These are phyloP conservation scores for Halisarca cf. caerulea DNA, from an alignment of 37 sponge, comb jelly and placozoan species.

Conservation along the genomic window DNA sequence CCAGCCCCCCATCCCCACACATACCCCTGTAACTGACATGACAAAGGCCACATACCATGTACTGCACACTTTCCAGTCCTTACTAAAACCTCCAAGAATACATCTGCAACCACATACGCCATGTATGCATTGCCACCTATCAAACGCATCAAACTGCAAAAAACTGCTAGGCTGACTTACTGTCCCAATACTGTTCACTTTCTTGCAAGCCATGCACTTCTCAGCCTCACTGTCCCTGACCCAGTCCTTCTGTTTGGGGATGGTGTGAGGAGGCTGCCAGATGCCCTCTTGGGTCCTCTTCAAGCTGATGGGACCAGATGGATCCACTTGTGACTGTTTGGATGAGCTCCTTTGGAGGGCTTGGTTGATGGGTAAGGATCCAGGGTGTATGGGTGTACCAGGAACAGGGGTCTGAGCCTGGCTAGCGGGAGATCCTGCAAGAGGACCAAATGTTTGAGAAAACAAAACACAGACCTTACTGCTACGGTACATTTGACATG, in stretches of 20 bases:
- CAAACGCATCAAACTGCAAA: no score
- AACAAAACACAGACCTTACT: no score
- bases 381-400: not conserved
- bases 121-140: no score
- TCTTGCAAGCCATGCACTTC: constrained; percentile 68
- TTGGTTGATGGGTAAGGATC: not conserved
- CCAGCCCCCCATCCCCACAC: no score
- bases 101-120: no score
- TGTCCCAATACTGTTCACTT: constrained; percentile 79
- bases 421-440: not conserved
- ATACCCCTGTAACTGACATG: no score
- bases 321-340: constrained; percentile 6
- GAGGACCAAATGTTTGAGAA: no score
- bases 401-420: not conserved
- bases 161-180: no score
- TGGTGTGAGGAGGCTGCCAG: not conserved
- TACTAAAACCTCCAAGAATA: no score
- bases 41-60: no score
- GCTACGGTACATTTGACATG: no score
- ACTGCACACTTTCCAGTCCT: no score
- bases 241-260: constrained; percentile 63
- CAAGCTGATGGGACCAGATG: not conserved
- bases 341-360: not conserved
- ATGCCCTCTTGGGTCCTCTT: not conserved
- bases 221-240: constrained; percentile 43